Base-by-base conservation (phyloP, 2,113 vertebrate species). In the Colistium nudipinnis region DNA sequence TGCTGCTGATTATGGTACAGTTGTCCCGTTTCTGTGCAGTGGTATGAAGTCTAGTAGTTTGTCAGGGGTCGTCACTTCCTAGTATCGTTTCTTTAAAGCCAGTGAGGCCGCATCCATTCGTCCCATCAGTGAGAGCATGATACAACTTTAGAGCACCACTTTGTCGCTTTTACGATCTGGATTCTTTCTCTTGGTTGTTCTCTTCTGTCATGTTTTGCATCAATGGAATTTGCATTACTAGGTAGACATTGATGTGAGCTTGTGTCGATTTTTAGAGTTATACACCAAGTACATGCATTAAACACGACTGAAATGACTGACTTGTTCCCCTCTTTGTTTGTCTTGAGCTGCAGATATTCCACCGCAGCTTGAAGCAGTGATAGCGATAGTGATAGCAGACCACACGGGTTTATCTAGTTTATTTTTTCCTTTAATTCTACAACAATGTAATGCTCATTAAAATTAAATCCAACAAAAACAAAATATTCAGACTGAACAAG, bases 401-500 rank as follows among this genome's bases (percentile, higher is more conserved):
- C 35, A 70, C 74, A 69, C 19, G 49, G 69, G 69, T 75, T 89
- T 35, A 70, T 68, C 82, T 90, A 86, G 79, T 91, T 90, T 85
- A 88, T 85, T 86, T 80, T 66, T 59, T 77, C 64, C 52, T 90
- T 87, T 79, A 87, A 88, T 78, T 90, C 88, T 92, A 92, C 90
- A 91, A 91, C 87, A 90, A 88, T 68, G 66, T 89, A 90, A 91
- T 86, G 78, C 80, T 90, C 84, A 88, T 74, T 71, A 88, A 91
- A 88, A 79, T n/a, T 82, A 87, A 89, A 85, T 85, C 67, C 84
- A 86, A 87, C 78, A 88, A 86, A 91, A 91, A 86, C 76, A 81
- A 90, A 90, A 89, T 88, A 89, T 88, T 84, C 87, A 87, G 81
- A 88, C 78, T 84, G 74, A 90, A 89, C 87, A 86, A 90, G 89